Percentiles rank a stretch among this genome's conserved stretches.
phyloP scores from a whole-genome alignment of 2,888 invertebrate genomes.

The Drosophila dives region DNA sequence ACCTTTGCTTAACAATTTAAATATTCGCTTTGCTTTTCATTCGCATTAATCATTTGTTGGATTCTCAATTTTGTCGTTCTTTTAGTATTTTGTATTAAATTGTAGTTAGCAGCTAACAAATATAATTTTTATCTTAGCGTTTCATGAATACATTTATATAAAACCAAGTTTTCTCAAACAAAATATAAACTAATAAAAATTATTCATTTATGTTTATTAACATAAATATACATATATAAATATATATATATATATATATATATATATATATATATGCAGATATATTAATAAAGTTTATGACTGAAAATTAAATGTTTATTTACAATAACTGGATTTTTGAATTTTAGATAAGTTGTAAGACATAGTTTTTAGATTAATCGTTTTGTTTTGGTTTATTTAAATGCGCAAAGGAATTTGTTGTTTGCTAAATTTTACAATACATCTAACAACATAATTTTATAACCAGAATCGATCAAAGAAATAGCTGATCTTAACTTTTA shows the following conservation, averaged over 20 bases:
- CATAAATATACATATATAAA: conserved; percentile 22
- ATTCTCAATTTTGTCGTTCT: conserved; percentile 27
- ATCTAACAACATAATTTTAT: conserved; percentile 24
- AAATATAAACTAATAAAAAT: conserved; percentile 78
- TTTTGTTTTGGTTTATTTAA: conserved; percentile 28
- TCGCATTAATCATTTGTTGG: conserved; percentile 57
- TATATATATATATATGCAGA: conserved; percentile 25
- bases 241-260: conserved; percentile 30
- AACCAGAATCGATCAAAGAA: conserved; percentile 34
- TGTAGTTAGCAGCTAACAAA: conserved; percentile 65
- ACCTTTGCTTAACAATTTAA: conserved; percentile 64
- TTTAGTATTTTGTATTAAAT: conserved; percentile 43
- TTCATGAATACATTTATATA: conserved; percentile 59
- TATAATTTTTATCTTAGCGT: conserved; percentile 48
- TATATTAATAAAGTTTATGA: conserved; percentile 57
- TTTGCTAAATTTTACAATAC: conserved; percentile 16
- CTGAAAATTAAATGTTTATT: conserved; percentile 59
- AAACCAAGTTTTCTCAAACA: conserved; percentile 70
- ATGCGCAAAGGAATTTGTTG: conserved; percentile 42
- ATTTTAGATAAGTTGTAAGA: conserved; percentile 32
- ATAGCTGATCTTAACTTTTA: conserved; percentile 35
- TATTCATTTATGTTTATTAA: conserved; percentile 44
- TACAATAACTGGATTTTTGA: conserved; percentile 63
- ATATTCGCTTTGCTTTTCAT: conserved; percentile 41
- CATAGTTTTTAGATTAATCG: conserved; percentile 11